These are phyloP conservation scores for Antedon mediterranea DNA, from an alignment of 53 echinoderm and acorn worm species.

Conservation along the genomic window DNA sequence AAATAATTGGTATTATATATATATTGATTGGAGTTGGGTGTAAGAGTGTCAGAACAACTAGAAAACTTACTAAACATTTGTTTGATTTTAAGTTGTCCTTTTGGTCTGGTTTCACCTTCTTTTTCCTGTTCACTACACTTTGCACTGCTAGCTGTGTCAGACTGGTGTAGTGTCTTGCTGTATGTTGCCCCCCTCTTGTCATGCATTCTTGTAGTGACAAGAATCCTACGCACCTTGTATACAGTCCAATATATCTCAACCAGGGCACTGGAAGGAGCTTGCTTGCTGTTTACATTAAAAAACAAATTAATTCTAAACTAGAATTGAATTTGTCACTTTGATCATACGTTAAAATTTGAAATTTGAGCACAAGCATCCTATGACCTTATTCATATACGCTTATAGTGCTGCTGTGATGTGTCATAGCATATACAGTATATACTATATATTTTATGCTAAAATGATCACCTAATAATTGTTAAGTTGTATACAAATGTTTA, in stretches of 20 bases:
- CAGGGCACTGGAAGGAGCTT: conserved; percentile 12
- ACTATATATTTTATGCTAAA: no score
- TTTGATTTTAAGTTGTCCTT: background rate
- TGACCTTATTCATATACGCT: no score
- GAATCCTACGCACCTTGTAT: conserved; percentile 51
- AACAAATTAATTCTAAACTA: no score
- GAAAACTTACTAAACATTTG: background rate
- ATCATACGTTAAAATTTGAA: no score
- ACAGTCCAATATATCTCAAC: conserved; percentile 61
- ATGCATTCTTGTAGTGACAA: conserved; percentile 32
- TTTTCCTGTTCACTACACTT: conserved; percentile 2
- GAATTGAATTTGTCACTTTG: no score
- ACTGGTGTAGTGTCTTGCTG: background rate
- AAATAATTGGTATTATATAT: background rate
- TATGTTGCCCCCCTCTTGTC: background rate
- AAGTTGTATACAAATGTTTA: no score
- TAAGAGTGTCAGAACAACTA: conserved; percentile 6
- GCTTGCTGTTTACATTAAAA: background rate
- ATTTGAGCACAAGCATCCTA: no score
- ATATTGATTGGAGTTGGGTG: background rate
- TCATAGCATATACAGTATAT: no score
- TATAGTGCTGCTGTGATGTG: no score
- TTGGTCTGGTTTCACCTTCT: background rate
- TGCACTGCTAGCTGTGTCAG: conserved; percentile 6
- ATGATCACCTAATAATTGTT: no score